A percentile compares a stretch with the other conserved stretches of the same genome.
Conservation (phyloP, 2,888 invertebrate species). For the Lottia gigantea region DNA sequence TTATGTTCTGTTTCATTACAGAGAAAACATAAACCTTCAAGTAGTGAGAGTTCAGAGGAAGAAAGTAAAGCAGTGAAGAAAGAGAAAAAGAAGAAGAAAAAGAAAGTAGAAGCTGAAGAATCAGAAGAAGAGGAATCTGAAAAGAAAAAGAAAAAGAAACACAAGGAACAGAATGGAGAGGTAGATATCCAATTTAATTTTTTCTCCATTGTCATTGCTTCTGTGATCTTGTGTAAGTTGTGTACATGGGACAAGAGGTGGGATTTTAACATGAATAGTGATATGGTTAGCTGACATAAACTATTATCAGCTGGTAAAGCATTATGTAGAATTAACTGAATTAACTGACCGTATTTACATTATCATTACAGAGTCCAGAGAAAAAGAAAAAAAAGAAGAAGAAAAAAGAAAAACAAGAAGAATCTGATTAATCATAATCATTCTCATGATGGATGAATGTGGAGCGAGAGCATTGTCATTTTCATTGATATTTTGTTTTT, state of each 20-base stretch:
- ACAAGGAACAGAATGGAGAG: slow-evolving; percentile 39
- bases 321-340: too few relatives aligned
- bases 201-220: not conserved
- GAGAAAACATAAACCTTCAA: slow-evolving; percentile 47
- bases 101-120: slow-evolving; percentile 39
- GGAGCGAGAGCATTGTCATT: not conserved
- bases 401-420: slow-evolving; percentile 49
- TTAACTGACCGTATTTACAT: too few relatives aligned
- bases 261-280: too few relatives aligned
- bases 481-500: too few relatives aligned
- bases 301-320: too few relatives aligned
- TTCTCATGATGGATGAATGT: slow-evolving; percentile 12
- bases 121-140: slow-evolving; percentile 51
- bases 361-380: slow-evolving; percentile 42
- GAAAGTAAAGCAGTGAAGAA: slow-evolving; percentile 30
- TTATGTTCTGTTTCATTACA: slow-evolving; percentile 30
- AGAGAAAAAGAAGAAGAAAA: slow-evolving; percentile 57
- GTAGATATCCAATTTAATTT: not conserved
- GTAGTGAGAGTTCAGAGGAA: slow-evolving; percentile 37
- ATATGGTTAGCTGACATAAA: too few relatives aligned
- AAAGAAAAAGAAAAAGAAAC: slow-evolving; percentile 53
- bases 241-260: too few relatives aligned
- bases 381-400: slow-evolving; percentile 63
- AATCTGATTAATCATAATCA: slow-evolving; percentile 29
- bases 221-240: not conserved